Evolutionary conservation across 1,140 invertebrate genomes (phyloP).

Genomic region (Drosophila quadrilineata): DNA sequence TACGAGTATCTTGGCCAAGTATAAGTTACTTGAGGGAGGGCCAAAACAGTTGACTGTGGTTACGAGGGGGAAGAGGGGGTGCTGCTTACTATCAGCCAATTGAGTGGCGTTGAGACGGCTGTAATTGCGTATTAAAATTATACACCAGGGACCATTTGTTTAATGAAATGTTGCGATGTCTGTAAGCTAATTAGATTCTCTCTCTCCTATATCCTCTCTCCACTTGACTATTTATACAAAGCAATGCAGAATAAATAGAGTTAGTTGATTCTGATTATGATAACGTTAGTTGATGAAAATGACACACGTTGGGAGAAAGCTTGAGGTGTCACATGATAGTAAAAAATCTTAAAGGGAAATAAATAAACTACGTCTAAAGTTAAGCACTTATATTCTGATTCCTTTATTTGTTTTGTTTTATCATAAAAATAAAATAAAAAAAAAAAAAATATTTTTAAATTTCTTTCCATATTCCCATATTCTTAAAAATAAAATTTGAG

Average conservation of each 20-base stretch:
- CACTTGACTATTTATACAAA: conserved; percentile 45
- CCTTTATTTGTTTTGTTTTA: no score
- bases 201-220: no score
- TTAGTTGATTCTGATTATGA: conserved; percentile 1
- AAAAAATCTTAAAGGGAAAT: no score
- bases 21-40: neutral
- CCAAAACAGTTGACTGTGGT: neutral
- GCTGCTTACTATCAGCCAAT: conserved; percentile 55
- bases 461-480: no score
- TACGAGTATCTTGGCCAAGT: conserved; percentile 15
- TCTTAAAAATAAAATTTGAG: no score
- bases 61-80: neutral
- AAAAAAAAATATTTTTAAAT: no score
- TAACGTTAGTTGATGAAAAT: conserved; percentile 3
- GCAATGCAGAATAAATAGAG: conserved; percentile 13
- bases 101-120: conserved; percentile 68
- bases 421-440: no score
- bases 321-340: no score
- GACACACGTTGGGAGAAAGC: neutral
- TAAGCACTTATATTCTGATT: no score
- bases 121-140: conserved; percentile 79
- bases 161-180: conserved; percentile 72
- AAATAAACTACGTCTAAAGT: no score
- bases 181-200: conserved; percentile 70
- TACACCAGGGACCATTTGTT: conserved; percentile 71